Evolutionary conservation across 2,113 vertebrate genomes (phyloP).

Genomic region (Myotis lucifugus): DNA sequence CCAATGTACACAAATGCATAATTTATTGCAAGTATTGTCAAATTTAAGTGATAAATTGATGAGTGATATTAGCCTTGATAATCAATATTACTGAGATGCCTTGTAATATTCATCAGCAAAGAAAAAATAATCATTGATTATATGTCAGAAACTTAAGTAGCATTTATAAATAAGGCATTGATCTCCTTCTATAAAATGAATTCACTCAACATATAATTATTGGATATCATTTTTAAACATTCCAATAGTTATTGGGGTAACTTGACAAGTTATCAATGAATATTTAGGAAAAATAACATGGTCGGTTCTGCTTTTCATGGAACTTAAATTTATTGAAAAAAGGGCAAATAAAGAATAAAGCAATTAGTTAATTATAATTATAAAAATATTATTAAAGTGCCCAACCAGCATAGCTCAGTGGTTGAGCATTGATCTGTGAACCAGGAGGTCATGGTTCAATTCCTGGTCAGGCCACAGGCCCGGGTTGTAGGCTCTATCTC

Average conservation of each 20-base stretch:
- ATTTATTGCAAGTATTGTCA: not conserved
- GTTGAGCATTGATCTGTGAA: too few relatives aligned
- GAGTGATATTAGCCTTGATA: not conserved
- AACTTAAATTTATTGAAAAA: not conserved
- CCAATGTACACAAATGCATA: not conserved
- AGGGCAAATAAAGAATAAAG: not conserved
- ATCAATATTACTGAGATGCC: not conserved
- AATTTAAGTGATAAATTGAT: not conserved
- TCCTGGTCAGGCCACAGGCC: too few relatives aligned
- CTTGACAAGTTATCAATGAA: not conserved
- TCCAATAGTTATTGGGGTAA: not conserved
- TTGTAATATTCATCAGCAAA: not conserved
- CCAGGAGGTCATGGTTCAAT: too few relatives aligned
- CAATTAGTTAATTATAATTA: not conserved
- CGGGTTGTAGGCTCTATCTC: too few relatives aligned
- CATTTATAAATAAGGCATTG: not conserved
- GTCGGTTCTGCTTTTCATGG: not conserved
- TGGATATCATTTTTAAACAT: not conserved
- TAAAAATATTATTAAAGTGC: not conserved
- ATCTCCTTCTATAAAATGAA: not conserved
- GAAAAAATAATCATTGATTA: not conserved
- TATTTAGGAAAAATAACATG: not conserved
- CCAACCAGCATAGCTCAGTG: too few relatives aligned
- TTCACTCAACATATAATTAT: not conserved
- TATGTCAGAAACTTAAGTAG: not conserved